phyloP scores from a whole-genome alignment of 2,113 vertebrate species.

The Cyprinodon variegatus region DNA sequence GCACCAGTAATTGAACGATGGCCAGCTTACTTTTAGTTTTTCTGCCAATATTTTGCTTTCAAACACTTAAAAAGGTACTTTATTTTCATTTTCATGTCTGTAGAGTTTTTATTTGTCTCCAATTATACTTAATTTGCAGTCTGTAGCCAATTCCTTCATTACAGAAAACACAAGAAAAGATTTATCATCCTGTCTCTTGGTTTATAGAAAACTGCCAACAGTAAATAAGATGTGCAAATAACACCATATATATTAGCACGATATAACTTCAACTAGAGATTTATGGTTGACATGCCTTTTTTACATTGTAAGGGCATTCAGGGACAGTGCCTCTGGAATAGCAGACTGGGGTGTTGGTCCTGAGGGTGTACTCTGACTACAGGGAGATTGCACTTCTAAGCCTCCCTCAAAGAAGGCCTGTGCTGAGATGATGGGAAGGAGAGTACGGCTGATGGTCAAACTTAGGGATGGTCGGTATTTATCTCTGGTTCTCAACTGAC shows the following conservation, averaged over 20 bases:
- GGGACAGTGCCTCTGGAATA: too few relatives aligned
- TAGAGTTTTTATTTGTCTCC: neutral
- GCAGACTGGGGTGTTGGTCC: too few relatives aligned
- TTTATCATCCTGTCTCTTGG: neutral
- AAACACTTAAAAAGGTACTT: conserved; percentile 8
- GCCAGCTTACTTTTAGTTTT: neutral
- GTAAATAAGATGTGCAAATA: neutral
- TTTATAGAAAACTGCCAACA: neutral
- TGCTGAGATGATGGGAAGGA: too few relatives aligned
- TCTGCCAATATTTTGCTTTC: neutral
- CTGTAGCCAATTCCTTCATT: conserved; percentile 3
- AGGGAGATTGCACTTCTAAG: too few relatives aligned
- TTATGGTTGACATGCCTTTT: neutral
- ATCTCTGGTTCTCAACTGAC: too few relatives aligned
- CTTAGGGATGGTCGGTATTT: too few relatives aligned
- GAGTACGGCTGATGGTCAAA: too few relatives aligned
- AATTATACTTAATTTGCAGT: conserved; percentile 3
- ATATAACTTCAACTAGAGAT: neutral
- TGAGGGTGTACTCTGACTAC: too few relatives aligned
- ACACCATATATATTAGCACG: neutral
- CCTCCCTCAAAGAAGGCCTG: too few relatives aligned
- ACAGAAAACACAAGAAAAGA: conserved; percentile 1
- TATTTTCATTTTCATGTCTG: neutral
- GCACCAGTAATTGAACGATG: neutral
- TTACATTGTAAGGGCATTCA: too few relatives aligned